A percentile compares a stretch with the other conserved stretches of the same genome.
Evolutionary conservation across 92 coral and sea anemone genomes (phyloP).

Genomic region (Chrysogorgia sp.): DNA sequence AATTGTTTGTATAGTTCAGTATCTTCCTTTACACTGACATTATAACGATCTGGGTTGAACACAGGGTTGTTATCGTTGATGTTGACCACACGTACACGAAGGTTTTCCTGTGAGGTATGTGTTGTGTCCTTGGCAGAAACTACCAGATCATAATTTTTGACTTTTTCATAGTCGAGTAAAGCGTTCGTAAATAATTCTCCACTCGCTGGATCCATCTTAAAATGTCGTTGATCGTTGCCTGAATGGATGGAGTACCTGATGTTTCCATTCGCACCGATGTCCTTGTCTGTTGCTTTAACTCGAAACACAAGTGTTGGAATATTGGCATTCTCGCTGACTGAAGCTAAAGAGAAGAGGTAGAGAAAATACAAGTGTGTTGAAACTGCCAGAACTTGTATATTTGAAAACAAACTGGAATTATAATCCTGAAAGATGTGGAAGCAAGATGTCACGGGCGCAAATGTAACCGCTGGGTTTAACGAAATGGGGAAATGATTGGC

Average conservation of each 20-base stretch:
- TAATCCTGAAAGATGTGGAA: too few relatives aligned
- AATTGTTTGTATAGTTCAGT: conserved; percentile 54
- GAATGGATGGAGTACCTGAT: conserved; percentile 67
- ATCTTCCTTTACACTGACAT: conserved; percentile 68
- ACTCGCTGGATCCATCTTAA: conserved; percentile 59
- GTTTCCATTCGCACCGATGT: conserved; percentile 67
- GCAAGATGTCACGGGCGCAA: too few relatives aligned
- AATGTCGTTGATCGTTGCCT: conserved; percentile 68
- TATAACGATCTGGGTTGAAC: conserved; percentile 56
- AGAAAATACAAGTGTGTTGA: too few relatives aligned
- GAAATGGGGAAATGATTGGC: too few relatives aligned
- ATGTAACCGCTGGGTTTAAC: too few relatives aligned
- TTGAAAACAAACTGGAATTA: too few relatives aligned
- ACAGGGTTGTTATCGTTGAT: conserved; percentile 75
- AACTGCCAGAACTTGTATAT: too few relatives aligned
- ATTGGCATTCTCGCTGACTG: conserved; percentile 66
- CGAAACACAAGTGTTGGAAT: conserved; percentile 56
- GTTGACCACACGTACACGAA: conserved; percentile 62
- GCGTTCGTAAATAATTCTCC: conserved; percentile 68
- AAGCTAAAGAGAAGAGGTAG: too few relatives aligned
- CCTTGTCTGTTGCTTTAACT: conserved; percentile 75
- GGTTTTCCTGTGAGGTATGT: conserved; percentile 38
- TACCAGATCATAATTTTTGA: conserved; percentile 47
- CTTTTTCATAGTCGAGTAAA: conserved; percentile 70
- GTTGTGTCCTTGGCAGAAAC: conserved; percentile 74